Base-by-base conservation (phyloP, 1,140 invertebrate genomes). In the Formica selysi region DNA sequence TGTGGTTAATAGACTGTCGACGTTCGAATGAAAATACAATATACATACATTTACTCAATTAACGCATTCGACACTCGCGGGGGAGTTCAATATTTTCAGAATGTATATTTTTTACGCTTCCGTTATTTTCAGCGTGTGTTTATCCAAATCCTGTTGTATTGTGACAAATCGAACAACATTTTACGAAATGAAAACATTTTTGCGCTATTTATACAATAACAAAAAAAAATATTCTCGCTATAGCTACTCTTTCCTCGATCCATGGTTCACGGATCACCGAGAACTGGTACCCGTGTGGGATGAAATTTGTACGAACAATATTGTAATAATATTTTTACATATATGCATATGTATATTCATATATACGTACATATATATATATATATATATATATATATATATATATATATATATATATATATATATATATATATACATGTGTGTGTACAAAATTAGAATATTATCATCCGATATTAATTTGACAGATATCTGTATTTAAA, bases 151-250 rank as follows among this genome's bases (percentile, higher is more conserved):
- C 19, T 59, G 44, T 80, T 80, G 44, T 70, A 19, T 29, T n/a
- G 16, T 32, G n/a, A 13, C n/a, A 70, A 57, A 80, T 62, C 38
- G 48, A 70, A 80, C 73, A 76, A 62, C 22, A 71, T 80, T 80
- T 71, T 19, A 57, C 19, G 10, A 1, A 57, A 19, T 13, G 4
- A 51, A 80, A 70, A 57, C 10, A 80, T 41, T 80, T 80, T 57
- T 3, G 10, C 41, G 22, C 32, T 54, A 51, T 51, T 51, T 6
- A 11, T 2, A 6, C 16, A 80, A 16, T 70, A 80, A 57, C 76
- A 19, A 48, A 10, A 57, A 57, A 70, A 57, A 80, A 16, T 22
- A 70, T 57, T 80, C n/a, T 57, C 3, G 32, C 11, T 67, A 26
- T 54, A 32, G 26, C 3, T 32, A 29, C 4, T 13, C 54, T 70